Conservation (phyloP, 2,888 invertebrate genomes). For the Chironomus tentans region DNA sequence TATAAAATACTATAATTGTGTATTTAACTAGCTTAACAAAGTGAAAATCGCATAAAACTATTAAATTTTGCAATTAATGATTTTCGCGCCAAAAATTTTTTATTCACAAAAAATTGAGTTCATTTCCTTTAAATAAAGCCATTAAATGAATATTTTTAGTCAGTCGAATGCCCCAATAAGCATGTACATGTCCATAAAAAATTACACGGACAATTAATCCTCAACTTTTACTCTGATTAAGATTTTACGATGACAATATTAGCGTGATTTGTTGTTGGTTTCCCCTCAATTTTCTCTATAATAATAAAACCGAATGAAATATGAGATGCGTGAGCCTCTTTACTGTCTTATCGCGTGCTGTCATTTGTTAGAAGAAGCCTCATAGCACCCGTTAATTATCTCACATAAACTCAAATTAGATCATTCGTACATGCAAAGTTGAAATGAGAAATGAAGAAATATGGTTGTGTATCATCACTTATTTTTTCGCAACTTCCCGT, state of each 20-base stretch:
- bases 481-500: conserved; percentile 4
- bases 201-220: too few species aligned
- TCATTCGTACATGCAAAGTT: background rate
- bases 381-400: background rate
- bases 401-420: background rate
- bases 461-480: background rate
- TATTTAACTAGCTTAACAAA: too few species aligned
- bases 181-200: too few species aligned
- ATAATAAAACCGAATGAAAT: background rate
- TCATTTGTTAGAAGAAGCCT: background rate
- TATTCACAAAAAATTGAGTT: too few species aligned
- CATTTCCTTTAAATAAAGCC: too few species aligned
- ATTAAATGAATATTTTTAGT: too few species aligned
- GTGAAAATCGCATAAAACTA: too few species aligned
- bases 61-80: too few species aligned
- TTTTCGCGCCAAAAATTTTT: too few species aligned
- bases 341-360: background rate
- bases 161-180: too few species aligned
- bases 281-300: background rate
- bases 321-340: background rate
- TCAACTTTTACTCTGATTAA: background rate
- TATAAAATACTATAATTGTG: too few species aligned
- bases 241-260: background rate
- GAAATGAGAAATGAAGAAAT: background rate
- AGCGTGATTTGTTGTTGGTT: background rate